Percentiles rank a stretch among this genome's conserved stretches.
Evolutionary conservation across 2,113 vertebrate species (phyloP).

Genomic region (Microtus ochrogaster): DNA sequence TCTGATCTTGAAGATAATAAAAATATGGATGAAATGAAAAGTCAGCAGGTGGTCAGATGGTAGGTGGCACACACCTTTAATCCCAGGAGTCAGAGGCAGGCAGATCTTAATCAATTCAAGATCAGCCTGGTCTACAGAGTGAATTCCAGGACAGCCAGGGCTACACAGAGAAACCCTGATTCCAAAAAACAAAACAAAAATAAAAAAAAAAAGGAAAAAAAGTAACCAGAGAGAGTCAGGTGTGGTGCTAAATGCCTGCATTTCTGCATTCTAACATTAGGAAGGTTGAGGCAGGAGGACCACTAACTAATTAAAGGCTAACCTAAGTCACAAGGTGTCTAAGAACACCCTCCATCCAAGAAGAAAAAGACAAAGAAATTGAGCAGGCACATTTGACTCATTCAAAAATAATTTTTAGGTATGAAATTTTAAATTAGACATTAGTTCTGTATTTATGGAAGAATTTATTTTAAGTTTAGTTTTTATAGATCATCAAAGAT

Average conservation of each 20-base stretch:
- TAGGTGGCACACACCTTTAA: neutral
- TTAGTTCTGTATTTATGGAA: constrained; percentile 34
- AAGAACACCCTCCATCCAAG: neutral
- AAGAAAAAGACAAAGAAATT: neutral
- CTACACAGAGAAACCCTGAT: neutral
- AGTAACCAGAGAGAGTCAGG: neutral
- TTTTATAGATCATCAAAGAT: neutral
- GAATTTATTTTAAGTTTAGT: constrained; percentile 14
- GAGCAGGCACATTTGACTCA: neutral
- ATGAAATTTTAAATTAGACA: constrained; percentile 28
- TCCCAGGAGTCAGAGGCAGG: neutral
- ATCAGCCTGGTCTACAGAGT: neutral
- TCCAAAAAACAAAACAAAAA: neutral
- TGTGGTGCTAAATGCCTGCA: neutral
- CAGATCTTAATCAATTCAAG: neutral
- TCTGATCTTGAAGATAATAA: constrained; percentile 31
- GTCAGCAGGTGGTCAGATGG: neutral
- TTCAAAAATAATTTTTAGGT: constrained; percentile 6
- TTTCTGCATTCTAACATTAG: neutral
- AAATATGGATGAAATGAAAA: constrained; percentile 21
- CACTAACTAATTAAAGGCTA: neutral
- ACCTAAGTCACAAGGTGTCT: neutral
- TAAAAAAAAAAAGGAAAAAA: neutral
- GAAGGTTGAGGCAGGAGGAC: neutral
- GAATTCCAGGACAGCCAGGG: neutral